These are phyloP conservation scores for Drosophila peninsularis DNA, from an alignment of 2,888 invertebrate genomes.

Conservation along the genomic window DNA sequence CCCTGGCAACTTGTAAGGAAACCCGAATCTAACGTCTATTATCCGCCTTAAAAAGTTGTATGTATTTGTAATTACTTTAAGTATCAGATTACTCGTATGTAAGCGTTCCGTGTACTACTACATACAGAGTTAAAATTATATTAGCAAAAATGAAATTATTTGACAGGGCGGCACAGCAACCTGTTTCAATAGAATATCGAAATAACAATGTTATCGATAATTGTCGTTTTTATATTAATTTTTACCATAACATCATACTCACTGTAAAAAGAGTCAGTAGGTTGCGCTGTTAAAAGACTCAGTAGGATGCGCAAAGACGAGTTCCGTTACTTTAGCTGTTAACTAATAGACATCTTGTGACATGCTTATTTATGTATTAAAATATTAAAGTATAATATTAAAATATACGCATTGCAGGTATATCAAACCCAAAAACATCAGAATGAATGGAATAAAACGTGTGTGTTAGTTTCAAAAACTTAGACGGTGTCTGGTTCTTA, in stretches of 20 bases:
- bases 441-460: too few relatives aligned
- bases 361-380: background rate
- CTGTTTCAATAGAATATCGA: constrained; percentile 40
- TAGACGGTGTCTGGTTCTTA: too few relatives aligned
- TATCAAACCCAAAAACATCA: too few relatives aligned
- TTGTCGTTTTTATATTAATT: background rate
- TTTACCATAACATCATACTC: background rate
- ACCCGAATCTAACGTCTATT: constrained; percentile 3
- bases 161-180: constrained; percentile 38
- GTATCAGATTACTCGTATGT: constrained; percentile 28
- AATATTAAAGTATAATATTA: too few relatives aligned
- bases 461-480: too few relatives aligned
- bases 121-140: constrained; percentile 15
- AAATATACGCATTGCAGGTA: too few relatives aligned
- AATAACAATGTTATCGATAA: constrained; percentile 15
- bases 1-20: constrained; percentile 2
- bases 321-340: background rate
- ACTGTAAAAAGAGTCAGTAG: too few relatives aligned
- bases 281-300: too few relatives aligned
- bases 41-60: constrained; percentile 26
- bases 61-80: constrained; percentile 51
- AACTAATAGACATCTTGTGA: background rate
- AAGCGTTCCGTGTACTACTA: constrained; percentile 20
- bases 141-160: constrained; percentile 20
- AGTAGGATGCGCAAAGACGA: background rate